Conservation (phyloP, 35 echinoderm and acorn worm species). For the Stichopus chloronotus region DNA sequence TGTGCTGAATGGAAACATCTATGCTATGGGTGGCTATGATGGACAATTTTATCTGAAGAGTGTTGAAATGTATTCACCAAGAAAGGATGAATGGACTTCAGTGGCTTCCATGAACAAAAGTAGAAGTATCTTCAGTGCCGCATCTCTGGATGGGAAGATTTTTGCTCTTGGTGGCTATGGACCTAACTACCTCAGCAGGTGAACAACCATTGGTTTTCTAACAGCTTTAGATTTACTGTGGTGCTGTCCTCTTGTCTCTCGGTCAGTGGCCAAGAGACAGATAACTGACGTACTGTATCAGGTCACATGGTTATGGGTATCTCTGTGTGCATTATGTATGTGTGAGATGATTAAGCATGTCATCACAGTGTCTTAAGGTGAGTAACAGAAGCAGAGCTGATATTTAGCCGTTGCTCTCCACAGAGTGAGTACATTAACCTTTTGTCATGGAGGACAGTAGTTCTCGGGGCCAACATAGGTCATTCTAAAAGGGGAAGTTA, state of each 20-base stretch:
- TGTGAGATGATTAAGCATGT: no score
- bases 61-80: constrained; percentile 83
- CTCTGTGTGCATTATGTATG: no score
- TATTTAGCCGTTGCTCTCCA: no score
- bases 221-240: not conserved
- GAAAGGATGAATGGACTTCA: constrained; percentile 77
- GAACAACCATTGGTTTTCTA: not conserved
- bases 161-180: constrained; percentile 98
- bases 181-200: constrained; percentile 87
- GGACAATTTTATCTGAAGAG: constrained; percentile 92
- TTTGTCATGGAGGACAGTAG: no score
- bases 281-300: no score
- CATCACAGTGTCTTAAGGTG: no score
- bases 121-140: constrained; percentile 89
- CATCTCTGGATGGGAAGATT: constrained; percentile 83
- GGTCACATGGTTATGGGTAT: no score
- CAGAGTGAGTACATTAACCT: no score
- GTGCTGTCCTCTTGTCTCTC: not conserved
- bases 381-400: no score
- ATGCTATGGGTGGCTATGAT: constrained; percentile 92
- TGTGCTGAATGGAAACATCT: constrained; percentile 90
- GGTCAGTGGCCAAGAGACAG: not conserved
- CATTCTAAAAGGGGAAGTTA: no score
- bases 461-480: no score
- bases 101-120: constrained; percentile 89